phyloP scores from a whole-genome alignment of 2,888 invertebrate species.

The Heteropelma amictum region DNA sequence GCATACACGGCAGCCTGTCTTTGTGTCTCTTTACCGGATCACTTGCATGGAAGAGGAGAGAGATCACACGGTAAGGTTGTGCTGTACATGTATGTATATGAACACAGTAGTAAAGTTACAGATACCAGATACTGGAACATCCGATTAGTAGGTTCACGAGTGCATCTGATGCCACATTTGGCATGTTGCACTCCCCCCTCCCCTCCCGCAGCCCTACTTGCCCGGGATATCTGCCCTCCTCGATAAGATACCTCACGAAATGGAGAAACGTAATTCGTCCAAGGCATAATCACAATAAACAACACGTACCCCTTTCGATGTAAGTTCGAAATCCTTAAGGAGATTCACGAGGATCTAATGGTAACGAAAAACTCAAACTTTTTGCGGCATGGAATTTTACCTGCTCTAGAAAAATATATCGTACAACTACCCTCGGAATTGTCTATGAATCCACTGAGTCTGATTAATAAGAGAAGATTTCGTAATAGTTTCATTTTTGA shows the following conservation, averaged over 20 bases:
- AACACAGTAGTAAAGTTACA: conserved; percentile 15
- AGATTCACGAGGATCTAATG: no score
- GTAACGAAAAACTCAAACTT: background rate
- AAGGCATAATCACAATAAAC: background rate
- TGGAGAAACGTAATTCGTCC: conserved; percentile 15
- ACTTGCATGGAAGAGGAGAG: conserved; percentile 2
- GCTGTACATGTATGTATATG: background rate
- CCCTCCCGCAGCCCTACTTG: no score
- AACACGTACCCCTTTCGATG: background rate
- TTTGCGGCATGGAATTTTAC: no score
- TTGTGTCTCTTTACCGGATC: conserved; percentile 12
- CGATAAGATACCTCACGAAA: conserved; percentile 32
- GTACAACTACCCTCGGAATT: no score
- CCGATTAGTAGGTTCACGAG: conserved; percentile 41
- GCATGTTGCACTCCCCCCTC: conserved; percentile 15
- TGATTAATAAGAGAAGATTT: no score
- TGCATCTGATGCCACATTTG: conserved; percentile 23
- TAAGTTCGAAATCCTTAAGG: background rate
- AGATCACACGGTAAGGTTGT: conserved; percentile 18
- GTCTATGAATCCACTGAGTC: no score
- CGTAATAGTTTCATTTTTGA: no score
- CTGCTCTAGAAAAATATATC: no score
- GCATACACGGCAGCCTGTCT: background rate
- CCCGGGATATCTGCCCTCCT: conserved; percentile 12
- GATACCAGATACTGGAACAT: conserved; percentile 35